A percentile compares a stretch with the other conserved stretches of the same genome.
These are phyloP conservation scores for Sacculina carcini DNA, from an alignment of 2,888 invertebrate species.

Conservation along the genomic window DNA sequence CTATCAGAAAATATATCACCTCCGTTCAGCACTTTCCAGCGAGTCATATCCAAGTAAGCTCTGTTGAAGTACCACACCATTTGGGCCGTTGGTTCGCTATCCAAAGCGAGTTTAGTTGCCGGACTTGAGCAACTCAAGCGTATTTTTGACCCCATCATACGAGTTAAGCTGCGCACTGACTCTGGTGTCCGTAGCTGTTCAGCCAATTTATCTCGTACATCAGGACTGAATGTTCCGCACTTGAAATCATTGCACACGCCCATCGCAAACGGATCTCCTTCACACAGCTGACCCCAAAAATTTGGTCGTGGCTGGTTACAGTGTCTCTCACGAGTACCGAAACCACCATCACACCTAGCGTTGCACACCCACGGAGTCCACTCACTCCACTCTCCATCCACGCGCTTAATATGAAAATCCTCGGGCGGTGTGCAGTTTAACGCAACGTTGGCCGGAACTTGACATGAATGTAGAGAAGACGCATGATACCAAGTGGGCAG, in stretches of 20 bases:
- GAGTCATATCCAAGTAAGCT: not conserved
- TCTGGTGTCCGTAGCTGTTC: not conserved
- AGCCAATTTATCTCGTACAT: not conserved
- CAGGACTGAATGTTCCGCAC: not conserved
- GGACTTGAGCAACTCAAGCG: not conserved
- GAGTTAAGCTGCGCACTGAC: not conserved
- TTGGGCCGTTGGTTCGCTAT: not conserved
- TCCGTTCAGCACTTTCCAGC: not conserved
- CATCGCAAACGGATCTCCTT: not conserved
- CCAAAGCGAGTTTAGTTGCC: not conserved
- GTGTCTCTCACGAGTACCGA: not conserved
- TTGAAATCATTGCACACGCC: constrained; percentile 2
- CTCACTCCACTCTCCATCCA: not conserved
- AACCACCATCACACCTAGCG: not conserved
- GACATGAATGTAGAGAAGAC: not conserved
- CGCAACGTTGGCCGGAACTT: not conserved
- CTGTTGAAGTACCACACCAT: constrained; percentile 1
- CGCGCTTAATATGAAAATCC: not conserved
- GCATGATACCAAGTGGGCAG: not conserved
- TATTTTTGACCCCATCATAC: not conserved
- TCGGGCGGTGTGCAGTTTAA: not conserved
- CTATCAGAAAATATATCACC: not conserved
- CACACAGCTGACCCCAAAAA: not conserved
- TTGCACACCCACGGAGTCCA: constrained; percentile 1
- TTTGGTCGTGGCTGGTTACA: not conserved